Evolutionary conservation across 2,797 vertebrate genomes (phyloP).

Genomic region (Cottoperca gobio): DNA sequence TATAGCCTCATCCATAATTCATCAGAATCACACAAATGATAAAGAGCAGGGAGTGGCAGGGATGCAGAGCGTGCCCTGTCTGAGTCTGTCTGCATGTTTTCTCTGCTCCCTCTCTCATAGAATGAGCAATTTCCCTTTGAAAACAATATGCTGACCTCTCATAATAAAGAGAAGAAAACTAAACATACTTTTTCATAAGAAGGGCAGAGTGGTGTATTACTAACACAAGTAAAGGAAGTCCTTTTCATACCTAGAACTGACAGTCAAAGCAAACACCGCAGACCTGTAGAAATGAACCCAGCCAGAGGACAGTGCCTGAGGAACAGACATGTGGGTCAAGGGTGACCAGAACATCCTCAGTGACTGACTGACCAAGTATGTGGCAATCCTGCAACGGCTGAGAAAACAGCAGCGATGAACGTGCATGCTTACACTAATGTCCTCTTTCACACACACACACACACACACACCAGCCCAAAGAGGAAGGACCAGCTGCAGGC

Average conservation of each 20-base stretch:
- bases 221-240: conserved; percentile 1
- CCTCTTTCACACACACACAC: conserved; percentile 8
- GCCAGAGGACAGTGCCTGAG: conserved; percentile 14
- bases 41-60: conserved; percentile 74
- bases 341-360: conserved; percentile 56
- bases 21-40: conserved; percentile 67
- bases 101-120: conserved; percentile 17
- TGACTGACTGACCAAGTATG: conserved; percentile 48
- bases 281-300: conserved; percentile 1
- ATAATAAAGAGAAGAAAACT: conserved; percentile 26
- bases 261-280: not conserved
- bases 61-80: conserved; percentile 46
- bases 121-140: conserved; percentile 65
- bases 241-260: conserved; percentile 12
- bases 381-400: conserved; percentile 68
- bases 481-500: conserved; percentile 80
- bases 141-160: conserved; percentile 48
- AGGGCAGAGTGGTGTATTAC: conserved; percentile 26
- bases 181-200: conserved; percentile 30
- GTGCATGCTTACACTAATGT: conserved; percentile 48
- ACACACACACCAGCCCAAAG: conserved; percentile 33
- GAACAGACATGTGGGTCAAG: conserved; percentile 63
- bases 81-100: conserved; percentile 29
- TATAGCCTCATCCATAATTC: conserved; percentile 82
- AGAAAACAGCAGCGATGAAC: conserved; percentile 69